phyloP scores from a whole-genome alignment of 2,797 vertebrate species.

The Apogon talboti region DNA sequence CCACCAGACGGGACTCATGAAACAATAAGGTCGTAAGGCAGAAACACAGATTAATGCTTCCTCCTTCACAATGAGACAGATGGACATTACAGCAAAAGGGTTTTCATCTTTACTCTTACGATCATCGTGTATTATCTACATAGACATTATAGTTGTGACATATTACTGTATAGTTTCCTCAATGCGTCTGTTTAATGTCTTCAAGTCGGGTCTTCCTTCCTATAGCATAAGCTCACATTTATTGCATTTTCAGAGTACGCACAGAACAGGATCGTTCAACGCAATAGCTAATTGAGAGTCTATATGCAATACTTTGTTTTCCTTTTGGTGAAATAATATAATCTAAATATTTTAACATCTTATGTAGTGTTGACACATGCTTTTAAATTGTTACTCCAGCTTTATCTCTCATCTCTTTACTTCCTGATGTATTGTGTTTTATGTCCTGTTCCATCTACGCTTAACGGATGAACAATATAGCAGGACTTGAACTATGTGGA shows the following conservation, averaged over 20 bases:
- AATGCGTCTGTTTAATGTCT: conserved; percentile 14
- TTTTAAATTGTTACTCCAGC: conserved; percentile 13
- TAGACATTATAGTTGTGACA: neutral
- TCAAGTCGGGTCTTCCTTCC: conserved; percentile 49
- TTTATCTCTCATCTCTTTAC: conserved; percentile 41
- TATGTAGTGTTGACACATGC: conserved; percentile 7
- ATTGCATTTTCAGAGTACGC: conserved; percentile 16
- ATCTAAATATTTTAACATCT: neutral
- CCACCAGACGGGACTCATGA: conserved; percentile 5
- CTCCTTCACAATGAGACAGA: conserved; percentile 1
- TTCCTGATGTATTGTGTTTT: conserved; percentile 68
- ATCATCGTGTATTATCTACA: conserved; percentile 13
- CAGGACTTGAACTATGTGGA: neutral
- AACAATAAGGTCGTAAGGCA: conserved; percentile 9
- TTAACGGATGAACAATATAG: conserved; percentile 25
- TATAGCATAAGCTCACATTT: conserved; percentile 15
- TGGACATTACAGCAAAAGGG: neutral
- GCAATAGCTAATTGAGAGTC: neutral
- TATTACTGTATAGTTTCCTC: conserved; percentile 30
- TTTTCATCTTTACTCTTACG: neutral
- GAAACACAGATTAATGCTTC: conserved; percentile 12
- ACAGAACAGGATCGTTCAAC: neutral
- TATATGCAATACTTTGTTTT: neutral
- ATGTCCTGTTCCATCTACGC: conserved; percentile 62
- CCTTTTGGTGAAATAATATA: conserved; percentile 5